Evolutionary conservation across 2,113 vertebrate genomes (phyloP), one percentile per base, ranked within the genome.

Genomic region (Acrocephalus arundinaceus): DNA sequence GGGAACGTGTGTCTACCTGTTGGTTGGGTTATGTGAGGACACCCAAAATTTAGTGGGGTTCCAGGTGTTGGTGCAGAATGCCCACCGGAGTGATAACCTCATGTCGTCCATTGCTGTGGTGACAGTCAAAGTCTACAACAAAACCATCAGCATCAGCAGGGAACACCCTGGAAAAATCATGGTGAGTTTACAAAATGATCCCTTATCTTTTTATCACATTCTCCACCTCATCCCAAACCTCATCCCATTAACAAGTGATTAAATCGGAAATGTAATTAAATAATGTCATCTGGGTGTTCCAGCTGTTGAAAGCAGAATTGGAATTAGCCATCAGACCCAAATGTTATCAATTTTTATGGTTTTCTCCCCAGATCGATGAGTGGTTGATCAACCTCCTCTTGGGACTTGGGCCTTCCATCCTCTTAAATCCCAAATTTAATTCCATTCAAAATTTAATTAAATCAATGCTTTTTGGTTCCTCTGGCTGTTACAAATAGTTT

Each of bases 1-100:
- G 46, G 98, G 98, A 5, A 94, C 97, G 1, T 98, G 98, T 37
- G 15, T 97, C 15, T 99, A 98, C 82, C 91, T 97, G 79, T 68
- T 99, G 18, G 90, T 90, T 1, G 96, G 89, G 0, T 80, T 98
- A 39, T 98, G 98, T 62, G 9, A 93, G 6, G 55, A 66, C 4
- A 71, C 2, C 9, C 91, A 58, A 7, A 31, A 11, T 2, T 94
- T 98, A 43, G 92, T 90, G 6, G 89, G 95, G 17, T 99, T 99
- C 94, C 96, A 97, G 9, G 97, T 99, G 71, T 86, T 97, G 18
- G 96, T 98, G 16, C 95, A 94, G 85, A 99, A 98, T 1, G 94
- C 96, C 11, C 96, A 62, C 37, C 77, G 43, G 17, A 94, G 97
- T 7, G 94, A 92, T 10, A 73, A 79, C 15, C 85, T 43, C 0